Conservation (phyloP, 1,140 invertebrate species). For the Pogonomyrmex californicus region DNA sequence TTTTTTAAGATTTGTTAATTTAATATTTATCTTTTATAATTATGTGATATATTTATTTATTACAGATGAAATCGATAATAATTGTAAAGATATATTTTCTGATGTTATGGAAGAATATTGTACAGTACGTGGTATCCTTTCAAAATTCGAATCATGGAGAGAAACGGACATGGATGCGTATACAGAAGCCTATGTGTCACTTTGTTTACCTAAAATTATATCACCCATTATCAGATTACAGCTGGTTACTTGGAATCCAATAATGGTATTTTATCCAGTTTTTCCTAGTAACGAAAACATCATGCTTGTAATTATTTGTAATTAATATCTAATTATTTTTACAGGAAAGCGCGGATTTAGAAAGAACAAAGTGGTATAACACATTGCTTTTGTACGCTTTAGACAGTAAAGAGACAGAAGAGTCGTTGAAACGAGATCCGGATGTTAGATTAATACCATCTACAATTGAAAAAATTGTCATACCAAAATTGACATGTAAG, state of each 20-base stretch:
- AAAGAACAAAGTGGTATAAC: conserved; percentile 95
- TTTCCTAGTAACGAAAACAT: background rate
- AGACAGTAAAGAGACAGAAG: conserved; percentile 89
- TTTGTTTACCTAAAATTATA: conserved; percentile 96
- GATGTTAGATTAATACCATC: conserved; percentile 95
- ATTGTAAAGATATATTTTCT: conserved; percentile 91
- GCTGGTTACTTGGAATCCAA: conserved; percentile 90
- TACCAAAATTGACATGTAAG: conserved; percentile 94
- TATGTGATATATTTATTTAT: conserved; percentile 62
- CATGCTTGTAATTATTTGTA: background rate
- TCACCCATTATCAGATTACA: conserved; percentile 93
- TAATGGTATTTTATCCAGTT: conserved; percentile 81
- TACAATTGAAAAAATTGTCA: conserved; percentile 94
- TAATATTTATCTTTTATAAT: background rate
- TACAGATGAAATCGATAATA: conserved; percentile 90
- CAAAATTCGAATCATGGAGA: conserved; percentile 94
- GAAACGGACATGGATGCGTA: conserved; percentile 93
- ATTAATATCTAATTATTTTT: conserved; percentile 11
- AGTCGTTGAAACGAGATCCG: conserved; percentile 91
- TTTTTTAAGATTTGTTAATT: background rate
- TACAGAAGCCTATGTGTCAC: conserved; percentile 96
- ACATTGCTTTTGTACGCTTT: conserved; percentile 91
- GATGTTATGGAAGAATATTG: conserved; percentile 97
- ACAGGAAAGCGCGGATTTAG: conserved; percentile 92
- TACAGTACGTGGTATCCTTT: conserved; percentile 91